Percentiles rank a stretch among this genome's conserved stretches.
Conservation (phyloP, 1,140 invertebrate species). For the Polypedilum vanderplanki region DNA sequence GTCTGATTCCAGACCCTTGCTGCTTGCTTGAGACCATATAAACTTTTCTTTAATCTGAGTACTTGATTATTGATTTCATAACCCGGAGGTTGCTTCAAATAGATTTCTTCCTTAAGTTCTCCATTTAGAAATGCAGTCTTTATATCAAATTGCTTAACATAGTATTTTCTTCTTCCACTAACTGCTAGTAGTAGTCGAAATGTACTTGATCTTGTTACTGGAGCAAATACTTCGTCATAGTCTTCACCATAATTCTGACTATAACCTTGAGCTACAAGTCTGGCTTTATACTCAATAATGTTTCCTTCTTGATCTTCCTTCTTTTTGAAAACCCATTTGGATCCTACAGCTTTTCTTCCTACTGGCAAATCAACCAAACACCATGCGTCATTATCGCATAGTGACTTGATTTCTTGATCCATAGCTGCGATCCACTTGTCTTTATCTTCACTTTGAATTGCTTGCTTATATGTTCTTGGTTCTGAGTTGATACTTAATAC, state of each 20-base stretch:
- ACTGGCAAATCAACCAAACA: no score
- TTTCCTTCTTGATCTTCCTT: no score
- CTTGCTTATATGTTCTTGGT: constrained; percentile 40
- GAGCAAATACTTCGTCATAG: no score
- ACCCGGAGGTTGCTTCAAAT: constrained; percentile 41
- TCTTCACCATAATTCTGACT: no score
- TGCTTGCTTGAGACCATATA: constrained; percentile 38
- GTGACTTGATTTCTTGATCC: constrained; percentile 31
- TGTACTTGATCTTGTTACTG: constrained; percentile 16
- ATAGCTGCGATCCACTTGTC: constrained; percentile 38
- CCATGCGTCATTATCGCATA: no score
- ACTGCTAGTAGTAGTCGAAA: constrained; percentile 35
- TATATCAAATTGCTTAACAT: constrained; percentile 41
- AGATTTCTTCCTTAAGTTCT: constrained; percentile 39
- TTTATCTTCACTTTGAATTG: constrained; percentile 34
- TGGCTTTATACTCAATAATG: no score
- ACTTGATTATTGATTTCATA: constrained; percentile 32
- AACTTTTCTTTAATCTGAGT: constrained; percentile 35
- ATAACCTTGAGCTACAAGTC: no score
- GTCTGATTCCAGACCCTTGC: constrained; percentile 35
- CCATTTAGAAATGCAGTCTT: constrained; percentile 36
- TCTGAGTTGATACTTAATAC: constrained; percentile 41
- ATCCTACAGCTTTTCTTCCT: no score
- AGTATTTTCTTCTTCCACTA: constrained; percentile 34
- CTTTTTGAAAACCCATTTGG: no score